Evolutionary conservation across 2,888 invertebrate genomes (phyloP).

Genomic region (Globia sparganii): DNA sequence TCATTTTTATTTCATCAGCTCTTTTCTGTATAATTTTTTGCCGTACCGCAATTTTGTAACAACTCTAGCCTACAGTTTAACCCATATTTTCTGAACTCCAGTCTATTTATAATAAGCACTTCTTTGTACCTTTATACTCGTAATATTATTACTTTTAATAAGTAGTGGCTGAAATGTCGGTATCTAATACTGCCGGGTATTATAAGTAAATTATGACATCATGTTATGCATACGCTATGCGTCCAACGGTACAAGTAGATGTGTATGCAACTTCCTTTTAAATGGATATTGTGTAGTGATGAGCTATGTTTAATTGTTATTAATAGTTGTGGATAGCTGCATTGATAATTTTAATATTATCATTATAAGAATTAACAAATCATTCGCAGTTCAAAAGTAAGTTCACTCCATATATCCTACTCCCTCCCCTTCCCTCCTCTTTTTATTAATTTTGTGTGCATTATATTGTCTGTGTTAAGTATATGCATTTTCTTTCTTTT

Average conservation of each 20-base stretch:
- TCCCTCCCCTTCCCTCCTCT: too few species aligned
- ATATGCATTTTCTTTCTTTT: too few species aligned
- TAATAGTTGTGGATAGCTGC: too few species aligned
- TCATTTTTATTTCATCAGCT: background rate
- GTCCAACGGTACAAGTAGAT: slow-evolving; percentile 48
- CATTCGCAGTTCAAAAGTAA: background rate
- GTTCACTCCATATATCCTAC: too few species aligned
- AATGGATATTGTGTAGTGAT: slow-evolving; percentile 41
- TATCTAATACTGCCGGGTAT: slow-evolving; percentile 48
- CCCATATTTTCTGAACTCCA: background rate
- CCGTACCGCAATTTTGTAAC: background rate
- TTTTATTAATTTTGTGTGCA: too few species aligned
- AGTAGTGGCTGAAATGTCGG: slow-evolving; percentile 24
- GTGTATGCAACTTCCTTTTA: slow-evolving; percentile 54
- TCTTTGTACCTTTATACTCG: slow-evolving; percentile 21
- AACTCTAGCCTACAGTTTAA: background rate
- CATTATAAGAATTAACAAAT: background rate
- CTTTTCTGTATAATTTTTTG: background rate
- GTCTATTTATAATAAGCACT: slow-evolving; percentile 11
- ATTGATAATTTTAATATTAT: background rate
- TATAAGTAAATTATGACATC: slow-evolving; percentile 66
- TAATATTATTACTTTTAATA: slow-evolving; percentile 42
- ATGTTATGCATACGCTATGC: slow-evolving; percentile 30
- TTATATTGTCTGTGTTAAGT: too few species aligned
- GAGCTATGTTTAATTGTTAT: background rate